These are phyloP conservation scores for Dipodomys merriami DNA, from an alignment of 2,113 vertebrate genomes.

Conservation along the genomic window DNA sequence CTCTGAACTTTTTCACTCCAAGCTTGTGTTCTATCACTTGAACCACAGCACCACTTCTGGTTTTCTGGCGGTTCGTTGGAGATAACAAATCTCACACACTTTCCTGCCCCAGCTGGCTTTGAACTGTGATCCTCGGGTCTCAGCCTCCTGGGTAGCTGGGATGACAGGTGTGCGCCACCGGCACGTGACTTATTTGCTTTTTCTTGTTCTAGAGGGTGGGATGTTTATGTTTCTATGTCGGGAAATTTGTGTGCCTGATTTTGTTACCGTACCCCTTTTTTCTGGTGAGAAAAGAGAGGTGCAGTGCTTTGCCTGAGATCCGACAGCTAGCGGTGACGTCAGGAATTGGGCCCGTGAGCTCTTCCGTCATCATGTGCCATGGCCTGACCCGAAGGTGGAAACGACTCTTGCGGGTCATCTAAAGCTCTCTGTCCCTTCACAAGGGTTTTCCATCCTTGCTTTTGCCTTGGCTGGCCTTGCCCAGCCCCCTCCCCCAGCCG, in stretches of 20 bases:
- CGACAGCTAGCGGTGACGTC: not conserved
- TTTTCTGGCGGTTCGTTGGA: too few relatives aligned
- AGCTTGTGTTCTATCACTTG: too few relatives aligned
- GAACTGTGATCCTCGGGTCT: too few relatives aligned
- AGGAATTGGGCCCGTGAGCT: not conserved
- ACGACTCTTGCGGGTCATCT: not conserved
- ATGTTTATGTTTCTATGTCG: not conserved
- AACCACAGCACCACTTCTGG: too few relatives aligned
- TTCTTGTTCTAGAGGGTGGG: not conserved
- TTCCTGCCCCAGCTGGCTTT: too few relatives aligned
- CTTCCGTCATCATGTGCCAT: not conserved
- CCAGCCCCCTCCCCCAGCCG: not conserved
- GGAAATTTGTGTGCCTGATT: not conserved
- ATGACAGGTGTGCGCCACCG: not conserved
- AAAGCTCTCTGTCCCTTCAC: too few relatives aligned
- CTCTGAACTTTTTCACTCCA: too few relatives aligned
- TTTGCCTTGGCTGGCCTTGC: not conserved
- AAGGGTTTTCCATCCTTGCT: not conserved
- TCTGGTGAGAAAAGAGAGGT: not conserved
- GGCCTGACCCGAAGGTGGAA: not conserved
- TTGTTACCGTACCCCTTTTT: conserved; percentile 38
- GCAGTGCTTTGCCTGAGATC: not conserved
- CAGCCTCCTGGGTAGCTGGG: not conserved
- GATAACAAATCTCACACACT: too few relatives aligned
- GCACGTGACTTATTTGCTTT: not conserved